Conservation (phyloP, 1,140 invertebrate species). For the Leucophenga varia region DNA sequence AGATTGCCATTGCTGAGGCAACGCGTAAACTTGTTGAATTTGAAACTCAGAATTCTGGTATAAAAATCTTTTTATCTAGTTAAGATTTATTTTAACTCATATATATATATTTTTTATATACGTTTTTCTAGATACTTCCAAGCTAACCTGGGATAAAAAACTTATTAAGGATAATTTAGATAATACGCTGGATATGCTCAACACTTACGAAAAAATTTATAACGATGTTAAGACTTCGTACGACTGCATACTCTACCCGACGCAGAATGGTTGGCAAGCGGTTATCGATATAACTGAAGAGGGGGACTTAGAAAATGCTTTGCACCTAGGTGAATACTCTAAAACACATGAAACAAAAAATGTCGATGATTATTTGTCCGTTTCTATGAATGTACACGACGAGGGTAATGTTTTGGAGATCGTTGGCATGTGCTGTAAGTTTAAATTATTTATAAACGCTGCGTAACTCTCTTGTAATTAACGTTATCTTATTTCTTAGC, state of each 20-base stretch:
- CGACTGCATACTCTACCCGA: constrained; percentile 92
- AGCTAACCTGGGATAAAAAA: constrained; percentile 68
- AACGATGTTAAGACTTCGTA: constrained; percentile 83
- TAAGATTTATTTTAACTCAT: no score
- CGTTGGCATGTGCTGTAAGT: constrained; percentile 89
- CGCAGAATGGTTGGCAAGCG: constrained; percentile 66
- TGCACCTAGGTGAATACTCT: constrained; percentile 82
- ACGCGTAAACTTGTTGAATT: constrained; percentile 72
- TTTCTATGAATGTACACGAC: constrained; percentile 91
- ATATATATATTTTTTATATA: background rate
- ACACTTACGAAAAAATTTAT: constrained; percentile 84
- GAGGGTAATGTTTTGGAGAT: constrained; percentile 91
- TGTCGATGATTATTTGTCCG: constrained; percentile 84
- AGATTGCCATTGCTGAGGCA: constrained; percentile 75
- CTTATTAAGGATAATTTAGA: constrained; percentile 88
- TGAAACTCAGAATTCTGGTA: constrained; percentile 63
- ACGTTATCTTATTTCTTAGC: constrained; percentile 60
- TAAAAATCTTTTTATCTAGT: background rate
- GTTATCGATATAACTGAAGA: constrained; percentile 56
- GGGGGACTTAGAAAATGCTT: constrained; percentile 76
- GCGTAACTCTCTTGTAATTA: background rate
- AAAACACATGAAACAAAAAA: constrained; percentile 78
- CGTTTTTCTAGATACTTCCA: constrained; percentile 27
- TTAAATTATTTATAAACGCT: constrained; percentile 7
- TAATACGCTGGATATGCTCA: constrained; percentile 80